Percentiles rank a stretch among this genome's conserved stretches.
Evolutionary conservation across 2,888 invertebrate genomes (phyloP).

Genomic region (Trachelus troglodyta): DNA sequence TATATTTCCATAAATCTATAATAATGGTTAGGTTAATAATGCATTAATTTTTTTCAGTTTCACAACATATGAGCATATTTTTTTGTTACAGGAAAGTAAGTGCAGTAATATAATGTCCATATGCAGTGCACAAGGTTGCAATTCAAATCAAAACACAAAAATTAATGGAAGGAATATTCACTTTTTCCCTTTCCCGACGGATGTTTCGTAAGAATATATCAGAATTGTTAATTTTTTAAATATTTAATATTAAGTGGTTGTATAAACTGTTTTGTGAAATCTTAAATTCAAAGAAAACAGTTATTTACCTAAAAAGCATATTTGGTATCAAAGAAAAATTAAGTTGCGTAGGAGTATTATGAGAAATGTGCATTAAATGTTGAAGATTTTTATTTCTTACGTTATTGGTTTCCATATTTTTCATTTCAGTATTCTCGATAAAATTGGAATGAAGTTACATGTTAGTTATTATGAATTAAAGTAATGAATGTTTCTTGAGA

Average conservation of each 20-base stretch:
- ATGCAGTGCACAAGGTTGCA: constrained; percentile 34
- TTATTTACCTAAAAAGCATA: background rate
- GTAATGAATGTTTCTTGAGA: background rate
- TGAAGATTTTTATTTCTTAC: background rate
- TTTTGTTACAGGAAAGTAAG: background rate
- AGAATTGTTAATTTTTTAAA: background rate
- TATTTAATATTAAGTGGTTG: background rate
- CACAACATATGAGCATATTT: background rate
- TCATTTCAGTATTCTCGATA: background rate
- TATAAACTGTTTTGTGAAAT: background rate
- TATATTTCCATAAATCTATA: background rate
- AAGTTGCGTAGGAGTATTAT: background rate
- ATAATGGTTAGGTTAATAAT: constrained; percentile 5
- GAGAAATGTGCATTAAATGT: background rate
- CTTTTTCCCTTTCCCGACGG: constrained; percentile 38
- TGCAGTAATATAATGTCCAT: background rate
- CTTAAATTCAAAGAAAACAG: background rate
- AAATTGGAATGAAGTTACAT: background rate
- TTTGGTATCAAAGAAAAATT: background rate
- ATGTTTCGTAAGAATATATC: background rate
- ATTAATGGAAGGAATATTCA: constrained; percentile 31
- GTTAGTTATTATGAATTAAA: background rate
- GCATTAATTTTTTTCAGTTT: background rate
- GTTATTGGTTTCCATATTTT: background rate
- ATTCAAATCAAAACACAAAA: constrained; percentile 31